A percentile compares a stretch with the other conserved stretches of the same genome.
These are phyloP conservation scores for Formica selysi DNA, from an alignment of 1,140 invertebrate species.

Conservation along the genomic window DNA sequence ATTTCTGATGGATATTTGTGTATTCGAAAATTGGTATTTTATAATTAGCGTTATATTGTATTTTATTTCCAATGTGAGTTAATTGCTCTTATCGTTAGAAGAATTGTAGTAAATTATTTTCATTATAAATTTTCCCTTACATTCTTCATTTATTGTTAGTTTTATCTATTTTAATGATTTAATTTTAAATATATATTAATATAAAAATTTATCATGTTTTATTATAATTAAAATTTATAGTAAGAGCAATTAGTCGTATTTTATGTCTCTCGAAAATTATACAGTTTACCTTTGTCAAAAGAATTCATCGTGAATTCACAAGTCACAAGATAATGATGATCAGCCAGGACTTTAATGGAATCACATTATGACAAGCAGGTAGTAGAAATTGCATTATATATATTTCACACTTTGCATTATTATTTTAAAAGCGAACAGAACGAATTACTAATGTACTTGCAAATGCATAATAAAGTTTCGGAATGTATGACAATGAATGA, in stretches of 20 bases:
- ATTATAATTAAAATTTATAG: constrained; percentile 8
- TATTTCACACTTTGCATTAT: constrained; percentile 3
- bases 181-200: not conserved
- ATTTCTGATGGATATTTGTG: constrained; percentile 70
- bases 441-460: not conserved
- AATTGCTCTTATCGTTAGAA: not conserved
- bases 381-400: not conserved
- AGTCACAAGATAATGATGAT: constrained; percentile 20
- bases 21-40: constrained; percentile 22
- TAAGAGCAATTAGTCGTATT: not conserved
- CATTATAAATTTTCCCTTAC: not conserved
- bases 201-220: not conserved
- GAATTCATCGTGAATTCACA: not conserved
- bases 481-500: not conserved
- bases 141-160: not conserved
- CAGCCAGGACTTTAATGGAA: constrained; percentile 17
- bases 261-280: not conserved
- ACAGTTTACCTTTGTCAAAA: constrained; percentile 1
- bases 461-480: not conserved
- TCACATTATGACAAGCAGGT: constrained; percentile 1
- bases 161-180: not conserved
- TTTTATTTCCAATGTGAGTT: not conserved
- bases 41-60: not conserved
- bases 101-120: not conserved
- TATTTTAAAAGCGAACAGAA: not conserved